Evolutionary conservation across 1,140 invertebrate species (phyloP).

Genomic region (Dufourea novaeangliae): DNA sequence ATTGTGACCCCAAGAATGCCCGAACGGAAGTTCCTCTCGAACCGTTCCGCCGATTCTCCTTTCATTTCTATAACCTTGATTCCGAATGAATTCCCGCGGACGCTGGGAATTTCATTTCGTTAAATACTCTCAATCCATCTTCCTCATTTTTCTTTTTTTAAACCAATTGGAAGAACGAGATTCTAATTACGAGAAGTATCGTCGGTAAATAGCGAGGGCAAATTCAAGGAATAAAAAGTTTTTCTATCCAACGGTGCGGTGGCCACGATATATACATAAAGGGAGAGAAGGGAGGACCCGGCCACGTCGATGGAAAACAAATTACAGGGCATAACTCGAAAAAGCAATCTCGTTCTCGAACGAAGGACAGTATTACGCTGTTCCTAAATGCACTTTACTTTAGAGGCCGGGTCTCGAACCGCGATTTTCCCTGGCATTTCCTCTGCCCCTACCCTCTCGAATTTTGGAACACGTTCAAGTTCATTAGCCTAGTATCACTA

Average conservation of each 20-base stretch:
- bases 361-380: constrained; percentile 38
- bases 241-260: too few species aligned
- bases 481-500: constrained; percentile 42
- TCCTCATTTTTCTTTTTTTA: too few species aligned
- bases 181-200: too few species aligned
- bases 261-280: too few species aligned
- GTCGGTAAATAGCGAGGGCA: too few species aligned
- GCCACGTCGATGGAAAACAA: constrained; percentile 4
- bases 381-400: constrained; percentile 32
- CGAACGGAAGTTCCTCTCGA: background rate
- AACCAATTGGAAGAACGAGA: too few species aligned
- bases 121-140: background rate
- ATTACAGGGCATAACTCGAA: constrained; percentile 10
- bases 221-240: too few species aligned
- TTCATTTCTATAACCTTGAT: constrained; percentile 25
- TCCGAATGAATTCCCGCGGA: background rate
- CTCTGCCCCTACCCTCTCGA: background rate
- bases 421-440: background rate
- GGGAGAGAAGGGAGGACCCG: too few species aligned
- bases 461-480: constrained; percentile 48
- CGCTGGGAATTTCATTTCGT: background rate
- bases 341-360: constrained; percentile 44
- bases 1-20: constrained; percentile 15
- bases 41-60: background rate
- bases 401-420: background rate